phyloP scores from a whole-genome alignment of 2,113 vertebrate genomes.

The Caranx melampygus region DNA sequence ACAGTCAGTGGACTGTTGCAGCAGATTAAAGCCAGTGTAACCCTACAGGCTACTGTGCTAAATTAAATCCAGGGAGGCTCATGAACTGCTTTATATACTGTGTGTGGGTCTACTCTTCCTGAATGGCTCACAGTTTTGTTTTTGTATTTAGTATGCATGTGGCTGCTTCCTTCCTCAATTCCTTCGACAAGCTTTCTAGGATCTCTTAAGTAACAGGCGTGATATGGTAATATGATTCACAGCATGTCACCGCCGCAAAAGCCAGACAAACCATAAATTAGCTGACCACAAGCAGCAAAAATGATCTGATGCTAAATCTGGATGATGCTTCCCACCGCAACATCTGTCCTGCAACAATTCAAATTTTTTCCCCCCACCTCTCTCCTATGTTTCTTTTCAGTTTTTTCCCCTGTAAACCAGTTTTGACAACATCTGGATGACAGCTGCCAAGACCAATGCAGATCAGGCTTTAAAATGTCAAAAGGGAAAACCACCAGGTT shows the following conservation, averaged over 20 bases:
- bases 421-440: conserved; percentile 50
- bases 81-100: conserved; percentile 20
- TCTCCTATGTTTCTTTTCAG: conserved; percentile 9
- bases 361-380: accelerated
- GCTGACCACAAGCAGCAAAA: conserved; percentile 6
- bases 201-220: conserved; percentile 1
- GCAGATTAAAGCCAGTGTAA: conserved; percentile 42
- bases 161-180: not conserved
- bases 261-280: conserved; percentile 24
- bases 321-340: conserved; percentile 31
- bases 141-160: not conserved
- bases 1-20: not conserved
- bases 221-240: conserved; percentile 12
- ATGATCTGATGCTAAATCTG: conserved; percentile 21
- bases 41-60: conserved; percentile 37
- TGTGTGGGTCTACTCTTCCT: not conserved
- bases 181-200: not conserved
- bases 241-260: not conserved
- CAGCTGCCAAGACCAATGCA: conserved; percentile 50
- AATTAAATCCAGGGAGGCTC: conserved; percentile 41
- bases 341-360: conserved; percentile 32
- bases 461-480: conserved; percentile 39
- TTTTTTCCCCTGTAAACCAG: not conserved
- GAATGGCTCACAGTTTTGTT: conserved; percentile 4
- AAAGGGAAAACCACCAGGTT: not conserved